Evolutionary conservation across 1,140 invertebrate genomes (phyloP).

Genomic region (Hyphantria cunea): DNA sequence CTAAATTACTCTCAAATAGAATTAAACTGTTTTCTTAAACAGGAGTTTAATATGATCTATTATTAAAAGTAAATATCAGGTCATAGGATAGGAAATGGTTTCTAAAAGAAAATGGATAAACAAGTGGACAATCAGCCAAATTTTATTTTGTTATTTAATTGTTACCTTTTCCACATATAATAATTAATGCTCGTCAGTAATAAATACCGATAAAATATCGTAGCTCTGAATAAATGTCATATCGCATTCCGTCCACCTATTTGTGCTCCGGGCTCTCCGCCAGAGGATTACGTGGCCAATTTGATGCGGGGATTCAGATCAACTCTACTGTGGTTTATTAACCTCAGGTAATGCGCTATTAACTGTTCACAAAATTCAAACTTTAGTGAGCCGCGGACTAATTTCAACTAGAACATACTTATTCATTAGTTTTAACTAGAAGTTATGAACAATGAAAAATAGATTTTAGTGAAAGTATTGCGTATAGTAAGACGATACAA

Average conservation of each 20-base stretch:
- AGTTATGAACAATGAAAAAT: not conserved
- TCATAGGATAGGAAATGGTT: too few relatives aligned
- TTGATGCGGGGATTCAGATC: slow-evolving; percentile 25
- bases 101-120: too few relatives aligned
- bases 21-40: too few relatives aligned
- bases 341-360: slow-evolving; percentile 13
- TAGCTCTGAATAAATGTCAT: not conserved
- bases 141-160: too few relatives aligned
- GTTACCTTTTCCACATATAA: too few relatives aligned
- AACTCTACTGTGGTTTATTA: slow-evolving; percentile 17
- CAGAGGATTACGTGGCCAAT: slow-evolving; percentile 30
- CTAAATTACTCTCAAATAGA: too few relatives aligned
- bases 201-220: slow-evolving; percentile 3
- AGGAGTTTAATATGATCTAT: too few relatives aligned
- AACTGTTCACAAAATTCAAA: too few relatives aligned
- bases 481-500: not conserved
- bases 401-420: not conserved
- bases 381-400: not conserved
- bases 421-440: not conserved
- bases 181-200: too few relatives aligned
- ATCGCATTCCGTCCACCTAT: slow-evolving; percentile 28
- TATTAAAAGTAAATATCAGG: too few relatives aligned
- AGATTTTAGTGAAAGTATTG: not conserved
- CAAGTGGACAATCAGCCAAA: too few relatives aligned
- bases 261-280: slow-evolving; percentile 9